Evolutionary conservation across 2,888 invertebrate species (phyloP), one percentile per base, ranked within the genome.

Genomic region (Heliconius ismenius): DNA sequence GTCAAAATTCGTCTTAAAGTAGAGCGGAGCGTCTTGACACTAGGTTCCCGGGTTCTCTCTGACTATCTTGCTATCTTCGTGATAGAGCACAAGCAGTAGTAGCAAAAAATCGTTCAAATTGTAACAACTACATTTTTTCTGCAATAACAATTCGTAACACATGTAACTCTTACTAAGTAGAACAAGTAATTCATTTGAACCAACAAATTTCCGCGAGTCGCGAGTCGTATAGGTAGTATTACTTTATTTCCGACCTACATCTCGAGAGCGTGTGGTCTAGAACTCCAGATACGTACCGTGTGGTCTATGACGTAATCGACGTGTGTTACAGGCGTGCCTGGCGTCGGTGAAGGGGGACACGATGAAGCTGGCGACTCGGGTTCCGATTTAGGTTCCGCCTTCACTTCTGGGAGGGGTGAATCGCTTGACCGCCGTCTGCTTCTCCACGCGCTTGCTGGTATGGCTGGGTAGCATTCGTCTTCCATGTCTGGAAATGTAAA

Each of bases 391-490:
- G 97, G 97, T 86, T 98, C 97, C 76, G 96, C 96, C 90, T 97
- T 97, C 83, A 97, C 96, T 81, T 94, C 92, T 32, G 92, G 83
- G 78, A 87, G 86, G 10, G 89, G 88, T 3, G 90, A 90, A 11
- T 88, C 87, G 79, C 89, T 89, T 81, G 90, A 89, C 79, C 90
- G 89, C 76, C 90, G 85, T 81, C 92, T 86, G 82, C 91, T 90
- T 82, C 90, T 89, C 91, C 94, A 94, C 80, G 95, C 94, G 78
- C 91, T 91, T 88, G 97, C 96, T 80, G 97, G 96, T 87, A 97
- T 97, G 77, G 96, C 96, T 78, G 97, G 97, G 91, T 97, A 98
- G 89, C 97, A 97, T 88, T 98, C 98, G 85, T 98, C 98, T 90
- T 98, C 98, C 96, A 98, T 97, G 86, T 98, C 98, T 98, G 92